Base-by-base conservation (phyloP, 2,888 invertebrate species). In the Harpalus rufipes region DNA sequence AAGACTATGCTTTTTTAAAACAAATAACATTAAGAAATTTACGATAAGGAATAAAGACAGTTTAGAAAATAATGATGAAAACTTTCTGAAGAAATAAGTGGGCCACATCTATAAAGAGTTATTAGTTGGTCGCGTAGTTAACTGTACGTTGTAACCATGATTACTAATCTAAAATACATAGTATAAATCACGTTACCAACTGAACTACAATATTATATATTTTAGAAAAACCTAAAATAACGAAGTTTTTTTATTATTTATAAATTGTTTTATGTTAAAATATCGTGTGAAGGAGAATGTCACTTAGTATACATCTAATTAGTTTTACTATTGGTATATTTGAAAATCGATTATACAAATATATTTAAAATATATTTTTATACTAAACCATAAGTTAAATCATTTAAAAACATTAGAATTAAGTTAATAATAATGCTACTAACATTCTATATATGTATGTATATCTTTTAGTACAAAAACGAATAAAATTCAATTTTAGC, bases 1-100 rank as follows among this genome's bases (percentile, higher is more conserved):
- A 72, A 39, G 39, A 8, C 39, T 41, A 72, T 74, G 41, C 21
- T n/a, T 21, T 14, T 74, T 41, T 74, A 51, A 74, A 74, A 72
- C 41, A 14, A 41, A 44, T 51, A 44, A 74, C 44, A 41, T 44
- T 74, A 41, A 74, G 72, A 74, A 74, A 44, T 74, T 41, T 74
- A 74, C 18, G 68, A 32, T 32, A 68, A 68, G 51, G 12, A 21
- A 44, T 39, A 68, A 21, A 21, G 32, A 63, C 63, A 21, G n/a
- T 68, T 32, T 74, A 18, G 18, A 18, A 74, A 39, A 74, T 39
- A 16, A 39, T 39, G 7, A 8, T 14, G 14, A 68, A 7, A 65
- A 65, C 59, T 18, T 68, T 68, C 41, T 68, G 68, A 41, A 39
- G 14, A 16, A 41, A 68, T 16, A 41, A 41, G 41, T 41, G 41